phyloP scores from a whole-genome alignment of 2,888 invertebrate species.

The Sminthurinus aureus region DNA sequence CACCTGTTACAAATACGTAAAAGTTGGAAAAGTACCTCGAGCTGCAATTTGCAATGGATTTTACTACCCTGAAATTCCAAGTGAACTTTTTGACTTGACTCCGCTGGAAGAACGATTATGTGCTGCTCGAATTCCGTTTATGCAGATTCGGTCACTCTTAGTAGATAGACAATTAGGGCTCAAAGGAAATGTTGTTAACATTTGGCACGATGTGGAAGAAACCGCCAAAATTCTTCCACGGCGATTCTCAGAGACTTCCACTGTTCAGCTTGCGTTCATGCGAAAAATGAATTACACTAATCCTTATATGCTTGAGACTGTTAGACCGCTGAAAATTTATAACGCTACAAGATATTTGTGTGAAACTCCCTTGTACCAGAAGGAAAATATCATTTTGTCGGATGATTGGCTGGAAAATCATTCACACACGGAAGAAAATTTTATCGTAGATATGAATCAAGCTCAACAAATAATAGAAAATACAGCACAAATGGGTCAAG shows the following conservation, averaged over 20 bases:
- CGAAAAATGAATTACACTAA: constrained; percentile 37
- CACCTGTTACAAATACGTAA: constrained; percentile 17
- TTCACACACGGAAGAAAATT: no score
- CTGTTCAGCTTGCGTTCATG: constrained; percentile 45
- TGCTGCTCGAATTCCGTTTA: constrained; percentile 42
- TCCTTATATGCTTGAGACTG: constrained; percentile 43
- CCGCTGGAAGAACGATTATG: constrained; percentile 44
- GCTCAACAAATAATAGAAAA: no score
- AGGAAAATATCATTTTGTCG: no score
- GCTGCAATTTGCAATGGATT: constrained; percentile 42
- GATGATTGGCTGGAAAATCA: no score
- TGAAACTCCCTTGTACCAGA: no score
- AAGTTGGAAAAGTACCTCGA: constrained; percentile 21
- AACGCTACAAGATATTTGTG: constrained; percentile 47
- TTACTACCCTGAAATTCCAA: constrained; percentile 32
- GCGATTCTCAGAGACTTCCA: background rate
- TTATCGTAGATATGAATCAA: no score
- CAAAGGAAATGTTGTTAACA: constrained; percentile 46
- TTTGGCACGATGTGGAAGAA: constrained; percentile 44
- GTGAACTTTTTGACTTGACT: constrained; percentile 26
- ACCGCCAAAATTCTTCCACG: constrained; percentile 44
- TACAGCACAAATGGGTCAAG: no score
- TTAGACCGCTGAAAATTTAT: constrained; percentile 28
- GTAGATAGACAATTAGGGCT: constrained; percentile 41
- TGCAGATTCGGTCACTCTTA: constrained; percentile 41